Percentiles rank a stretch among this genome's conserved stretches.
Evolutionary conservation across 2,888 invertebrate species (phyloP).

Genomic region (Phorcus lineatus): DNA sequence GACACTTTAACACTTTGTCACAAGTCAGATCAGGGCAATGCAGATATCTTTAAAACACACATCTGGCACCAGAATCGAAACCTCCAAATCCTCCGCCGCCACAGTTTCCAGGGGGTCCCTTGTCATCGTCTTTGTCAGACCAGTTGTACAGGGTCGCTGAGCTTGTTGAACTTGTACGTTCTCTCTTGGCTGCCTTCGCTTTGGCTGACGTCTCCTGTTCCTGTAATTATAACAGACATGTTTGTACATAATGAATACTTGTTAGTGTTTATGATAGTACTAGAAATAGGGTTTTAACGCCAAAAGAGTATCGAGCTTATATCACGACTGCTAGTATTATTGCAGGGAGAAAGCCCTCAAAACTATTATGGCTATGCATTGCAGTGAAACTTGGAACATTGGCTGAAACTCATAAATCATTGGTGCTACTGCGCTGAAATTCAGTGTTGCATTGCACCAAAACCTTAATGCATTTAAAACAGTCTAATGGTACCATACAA

Average conservation of each 20-base stretch:
- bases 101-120: constrained; percentile 37
- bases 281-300: not conserved
- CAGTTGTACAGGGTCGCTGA: constrained; percentile 32
- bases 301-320: too few species aligned
- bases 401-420: too few species aligned
- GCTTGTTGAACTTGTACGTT: constrained; percentile 39
- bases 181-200: constrained; percentile 44
- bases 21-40: not conserved
- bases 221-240: constrained; percentile 37
- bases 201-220: constrained; percentile 60
- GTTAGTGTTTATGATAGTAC: not conserved
- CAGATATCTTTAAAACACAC: constrained; percentile 57
- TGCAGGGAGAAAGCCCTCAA: too few species aligned
- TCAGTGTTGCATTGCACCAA: too few species aligned
- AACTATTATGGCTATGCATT: too few species aligned
- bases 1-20: not conserved
- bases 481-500: too few species aligned
- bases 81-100: constrained; percentile 50
- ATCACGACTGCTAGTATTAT: too few species aligned
- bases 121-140: constrained; percentile 29
- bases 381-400: too few species aligned
- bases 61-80: constrained; percentile 60
- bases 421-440: too few species aligned
- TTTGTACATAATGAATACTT: not conserved
- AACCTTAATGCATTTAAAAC: too few species aligned